Percentiles rank a stretch among this genome's conserved stretches.
These are phyloP conservation scores for Aepyceros melampus DNA, from an alignment of 2,113 vertebrate genomes.

Conservation along the genomic window DNA sequence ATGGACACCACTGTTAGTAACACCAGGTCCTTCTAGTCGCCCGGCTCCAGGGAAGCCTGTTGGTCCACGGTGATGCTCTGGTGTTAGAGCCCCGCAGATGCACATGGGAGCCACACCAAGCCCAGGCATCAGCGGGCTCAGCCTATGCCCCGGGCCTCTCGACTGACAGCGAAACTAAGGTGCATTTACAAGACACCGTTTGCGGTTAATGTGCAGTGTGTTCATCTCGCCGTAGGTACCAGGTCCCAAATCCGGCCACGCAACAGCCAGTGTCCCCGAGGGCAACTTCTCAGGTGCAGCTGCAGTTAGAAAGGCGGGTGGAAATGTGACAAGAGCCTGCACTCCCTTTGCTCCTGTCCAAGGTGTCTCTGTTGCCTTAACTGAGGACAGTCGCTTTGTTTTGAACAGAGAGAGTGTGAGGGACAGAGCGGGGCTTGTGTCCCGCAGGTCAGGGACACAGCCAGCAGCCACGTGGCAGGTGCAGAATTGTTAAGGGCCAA, in stretches of 20 bases:
- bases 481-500: background rate
- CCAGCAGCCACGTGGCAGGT: background rate
- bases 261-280: fast-evolving
- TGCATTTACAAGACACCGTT: background rate
- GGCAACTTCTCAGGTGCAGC: background rate
- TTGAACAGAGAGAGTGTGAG: background rate
- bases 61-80: fast-evolving
- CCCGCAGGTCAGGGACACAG: background rate
- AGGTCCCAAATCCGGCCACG: background rate
- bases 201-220: no score
- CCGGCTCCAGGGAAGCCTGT: background rate
- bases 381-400: fast-evolving
- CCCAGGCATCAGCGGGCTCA: fast-evolving
- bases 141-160: fast-evolving
- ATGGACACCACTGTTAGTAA: background rate
- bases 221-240: background rate
- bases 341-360: background rate
- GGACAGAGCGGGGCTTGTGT: background rate
- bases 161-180: background rate
- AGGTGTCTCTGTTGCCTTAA: background rate
- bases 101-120: fast-evolving
- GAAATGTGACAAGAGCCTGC: background rate
- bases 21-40: fast-evolving
- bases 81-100: fast-evolving
- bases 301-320: background rate